Percentiles rank a stretch among this genome's conserved stretches.
Evolutionary conservation across 2,797 vertebrate species (phyloP).

Genomic region (Gambusia yucatana): DNA sequence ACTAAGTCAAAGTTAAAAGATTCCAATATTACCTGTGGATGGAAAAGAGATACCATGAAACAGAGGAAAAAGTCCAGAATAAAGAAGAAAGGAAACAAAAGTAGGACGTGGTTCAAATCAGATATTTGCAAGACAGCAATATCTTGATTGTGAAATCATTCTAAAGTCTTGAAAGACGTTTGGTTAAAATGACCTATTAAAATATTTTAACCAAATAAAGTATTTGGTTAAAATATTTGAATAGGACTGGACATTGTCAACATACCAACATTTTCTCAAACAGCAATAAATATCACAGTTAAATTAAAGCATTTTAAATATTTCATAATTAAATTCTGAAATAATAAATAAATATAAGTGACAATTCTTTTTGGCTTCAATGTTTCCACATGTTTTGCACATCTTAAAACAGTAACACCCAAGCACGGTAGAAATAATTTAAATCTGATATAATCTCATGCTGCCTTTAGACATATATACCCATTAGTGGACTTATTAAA

Average conservation of each 20-base stretch:
- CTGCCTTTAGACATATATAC: neutral
- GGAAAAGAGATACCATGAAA: neutral
- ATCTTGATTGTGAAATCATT: neutral
- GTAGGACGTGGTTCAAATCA: slow-evolving; percentile 5
- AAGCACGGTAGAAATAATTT: neutral
- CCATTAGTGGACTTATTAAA: too few species aligned
- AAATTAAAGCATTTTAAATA: too few species aligned
- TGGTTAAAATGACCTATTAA: neutral
- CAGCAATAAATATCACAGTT: too few species aligned
- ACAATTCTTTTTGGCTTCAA: neutral
- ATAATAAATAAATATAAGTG: neutral
- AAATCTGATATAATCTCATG: neutral
- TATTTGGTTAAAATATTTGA: too few species aligned
- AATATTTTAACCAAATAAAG: neutral
- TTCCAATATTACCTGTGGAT: neutral
- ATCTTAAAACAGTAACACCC: neutral
- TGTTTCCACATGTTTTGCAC: neutral
- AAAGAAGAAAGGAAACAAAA: slow-evolving; percentile 26
- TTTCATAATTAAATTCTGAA: neutral
- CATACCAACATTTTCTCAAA: too few species aligned
- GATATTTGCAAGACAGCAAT: neutral
- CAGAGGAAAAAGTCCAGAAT: slow-evolving; percentile 10
- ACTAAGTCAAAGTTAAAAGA: neutral
- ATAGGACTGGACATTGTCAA: too few species aligned
- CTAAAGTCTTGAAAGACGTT: neutral